phyloP scores from a whole-genome alignment of 2,797 vertebrate species.

The Spea hammondii region DNA sequence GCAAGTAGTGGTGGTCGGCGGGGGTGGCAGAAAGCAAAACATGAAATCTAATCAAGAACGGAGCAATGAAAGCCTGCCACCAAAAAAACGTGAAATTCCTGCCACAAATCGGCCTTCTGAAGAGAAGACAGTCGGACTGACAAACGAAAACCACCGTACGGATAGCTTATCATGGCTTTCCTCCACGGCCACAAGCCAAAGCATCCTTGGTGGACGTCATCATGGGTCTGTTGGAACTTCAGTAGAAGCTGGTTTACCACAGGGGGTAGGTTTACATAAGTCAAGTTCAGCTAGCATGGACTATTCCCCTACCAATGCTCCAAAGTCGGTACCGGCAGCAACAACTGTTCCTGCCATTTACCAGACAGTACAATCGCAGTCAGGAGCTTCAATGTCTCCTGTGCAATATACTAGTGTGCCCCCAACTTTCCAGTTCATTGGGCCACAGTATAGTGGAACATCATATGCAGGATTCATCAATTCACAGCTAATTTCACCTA shows the following conservation, averaged over 20 bases:
- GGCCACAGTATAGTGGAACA: constrained; percentile 78
- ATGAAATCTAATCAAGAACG: constrained; percentile 99
- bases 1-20: constrained; percentile 68
- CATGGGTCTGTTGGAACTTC: constrained; percentile 65
- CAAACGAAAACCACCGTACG: constrained; percentile 82
- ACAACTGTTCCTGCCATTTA: constrained; percentile 83
- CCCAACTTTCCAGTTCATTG: constrained; percentile 89
- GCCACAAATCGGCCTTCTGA: constrained; percentile 84
- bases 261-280: constrained; percentile 82
- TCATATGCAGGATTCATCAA: constrained; percentile 90
- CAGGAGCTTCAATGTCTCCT: constrained; percentile 73
- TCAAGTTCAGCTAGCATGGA: constrained; percentile 73
- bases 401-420: constrained; percentile 92
- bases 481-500: constrained; percentile 85
- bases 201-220: constrained; percentile 63
- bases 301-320: constrained; percentile 75
- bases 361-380: constrained; percentile 80
- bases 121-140: constrained; percentile 75
- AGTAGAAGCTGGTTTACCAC: constrained; percentile 71
- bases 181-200: constrained; percentile 71
- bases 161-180: constrained; percentile 92
- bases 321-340: constrained; percentile 74
- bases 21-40: constrained; percentile 69
- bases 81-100: constrained; percentile 94
- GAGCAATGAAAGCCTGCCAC: constrained; percentile 98